Percentiles rank a stretch among this genome's conserved stretches.
Evolutionary conservation across 1,140 invertebrate species (phyloP).

Genomic region (Drosophila pallidifrons): DNA sequence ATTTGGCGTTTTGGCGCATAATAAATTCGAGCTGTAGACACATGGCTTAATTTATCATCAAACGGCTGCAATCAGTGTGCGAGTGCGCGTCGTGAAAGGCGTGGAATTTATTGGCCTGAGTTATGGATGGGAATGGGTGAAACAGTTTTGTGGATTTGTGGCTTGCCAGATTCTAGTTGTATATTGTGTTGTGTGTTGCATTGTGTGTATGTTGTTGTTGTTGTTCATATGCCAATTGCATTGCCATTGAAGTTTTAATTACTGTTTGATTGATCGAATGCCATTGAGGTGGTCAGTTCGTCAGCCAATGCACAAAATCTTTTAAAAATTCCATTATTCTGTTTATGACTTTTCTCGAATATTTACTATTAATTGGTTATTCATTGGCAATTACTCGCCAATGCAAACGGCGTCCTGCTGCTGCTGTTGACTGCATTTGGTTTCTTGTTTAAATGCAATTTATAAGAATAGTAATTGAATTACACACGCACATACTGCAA

Average conservation of each 20-base stretch:
- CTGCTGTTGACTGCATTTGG: not conserved
- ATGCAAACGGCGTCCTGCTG: conserved; percentile 16
- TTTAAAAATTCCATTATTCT: conserved; percentile 71
- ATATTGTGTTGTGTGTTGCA: conserved; percentile 25
- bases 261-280: conserved; percentile 36
- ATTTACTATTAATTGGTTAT: conserved; percentile 73
- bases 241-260: conserved; percentile 62
- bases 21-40: conserved; percentile 80
- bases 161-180: conserved; percentile 30
- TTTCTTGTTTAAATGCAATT: conserved; percentile 26
- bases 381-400: conserved; percentile 56
- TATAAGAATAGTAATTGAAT: conserved; percentile 44
- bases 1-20: conserved; percentile 82
- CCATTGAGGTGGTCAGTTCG: not conserved
- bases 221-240: conserved; percentile 42
- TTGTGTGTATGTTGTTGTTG: conserved; percentile 28
- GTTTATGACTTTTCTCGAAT: conserved; percentile 48
- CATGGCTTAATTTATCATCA: conserved; percentile 81
- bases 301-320: not conserved
- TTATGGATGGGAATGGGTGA: conserved; percentile 54
- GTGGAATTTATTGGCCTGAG: conserved; percentile 73
- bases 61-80: conserved; percentile 70
- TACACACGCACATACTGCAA: not conserved
- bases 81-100: conserved; percentile 53
- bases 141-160: conserved; percentile 43